Conservation (phyloP, 1,140 invertebrate species). For the Drosophila mojavensis region DNA sequence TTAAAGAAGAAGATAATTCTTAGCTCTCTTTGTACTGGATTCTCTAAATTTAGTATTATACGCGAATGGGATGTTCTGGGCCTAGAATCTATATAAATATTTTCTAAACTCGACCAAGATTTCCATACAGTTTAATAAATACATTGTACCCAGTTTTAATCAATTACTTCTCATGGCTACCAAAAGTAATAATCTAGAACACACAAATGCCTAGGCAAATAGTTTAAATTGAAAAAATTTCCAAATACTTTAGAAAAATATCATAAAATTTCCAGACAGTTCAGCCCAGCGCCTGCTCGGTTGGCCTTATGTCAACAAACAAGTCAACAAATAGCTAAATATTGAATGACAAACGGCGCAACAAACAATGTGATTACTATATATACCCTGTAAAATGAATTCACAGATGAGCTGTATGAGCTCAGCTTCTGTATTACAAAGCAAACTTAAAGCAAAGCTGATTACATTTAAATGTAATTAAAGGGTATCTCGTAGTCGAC, state of each 20-base stretch:
- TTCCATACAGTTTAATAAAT: no score
- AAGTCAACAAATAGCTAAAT: slow-evolving; percentile 19
- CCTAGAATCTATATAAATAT: no score
- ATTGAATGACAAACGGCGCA: slow-evolving; percentile 15
- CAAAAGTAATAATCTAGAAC: slow-evolving; percentile 11
- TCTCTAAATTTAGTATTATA: no score
- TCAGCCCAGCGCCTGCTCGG: not conserved
- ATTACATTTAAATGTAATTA: not conserved
- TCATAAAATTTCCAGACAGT: slow-evolving; percentile 40
- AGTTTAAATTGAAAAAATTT: slow-evolving; percentile 39
- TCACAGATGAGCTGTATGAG: no score
- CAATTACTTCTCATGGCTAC: no score
- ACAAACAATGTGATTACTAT: slow-evolving; percentile 4
- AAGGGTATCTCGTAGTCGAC: not conserved
- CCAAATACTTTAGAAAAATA: slow-evolving; percentile 37
- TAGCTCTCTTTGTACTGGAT: no score
- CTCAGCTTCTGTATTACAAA: no score
- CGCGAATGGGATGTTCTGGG: no score
- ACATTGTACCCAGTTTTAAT: no score
- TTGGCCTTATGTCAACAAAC: slow-evolving; percentile 41
- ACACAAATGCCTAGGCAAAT: slow-evolving; percentile 15
- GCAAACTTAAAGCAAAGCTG: no score
- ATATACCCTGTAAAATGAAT: slow-evolving; percentile 8
- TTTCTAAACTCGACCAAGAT: no score
- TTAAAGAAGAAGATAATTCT: no score